Evolutionary conservation across 2,888 invertebrate genomes (phyloP).

Genomic region (Xylophagus ater): DNA sequence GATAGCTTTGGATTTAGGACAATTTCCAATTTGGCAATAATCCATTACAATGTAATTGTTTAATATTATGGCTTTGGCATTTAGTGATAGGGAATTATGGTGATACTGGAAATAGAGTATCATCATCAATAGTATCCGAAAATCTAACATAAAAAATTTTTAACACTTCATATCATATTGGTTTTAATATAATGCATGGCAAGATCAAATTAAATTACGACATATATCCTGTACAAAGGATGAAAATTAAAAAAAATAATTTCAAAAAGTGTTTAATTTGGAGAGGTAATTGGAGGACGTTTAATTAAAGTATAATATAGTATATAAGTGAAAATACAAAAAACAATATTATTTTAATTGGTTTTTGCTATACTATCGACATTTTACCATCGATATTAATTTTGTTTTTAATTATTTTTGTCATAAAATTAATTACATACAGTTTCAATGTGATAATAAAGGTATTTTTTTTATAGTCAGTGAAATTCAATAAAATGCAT

Average conservation of each 20-base stretch:
- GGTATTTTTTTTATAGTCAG: no score
- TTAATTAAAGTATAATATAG: no score
- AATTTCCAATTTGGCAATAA: constrained; percentile 74
- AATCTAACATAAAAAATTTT: constrained; percentile 12
- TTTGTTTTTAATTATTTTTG: no score
- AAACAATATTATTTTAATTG: no score
- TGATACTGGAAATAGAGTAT: constrained; percentile 17
- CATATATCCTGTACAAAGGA: constrained; percentile 33
- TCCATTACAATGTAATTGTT: constrained; percentile 78
- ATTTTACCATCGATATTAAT: no score
- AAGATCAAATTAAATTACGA: constrained; percentile 29
- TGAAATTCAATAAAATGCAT: no score
- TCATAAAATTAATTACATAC: no score
- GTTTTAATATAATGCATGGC: constrained; percentile 37
- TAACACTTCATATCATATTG: constrained; percentile 36
- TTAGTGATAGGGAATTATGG: constrained; percentile 41
- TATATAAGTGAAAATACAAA: no score
- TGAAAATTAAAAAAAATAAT: constrained; percentile 37
- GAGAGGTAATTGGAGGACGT: no score
- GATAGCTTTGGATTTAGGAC: constrained; percentile 63
- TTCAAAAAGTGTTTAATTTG: no score
- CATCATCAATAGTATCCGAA: background rate
- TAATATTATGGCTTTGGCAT: constrained; percentile 76
- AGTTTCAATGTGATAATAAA: no score
- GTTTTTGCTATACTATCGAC: no score